phyloP scores from a whole-genome alignment of 2,888 invertebrate genomes.

The Lamellibrachia satsuma region DNA sequence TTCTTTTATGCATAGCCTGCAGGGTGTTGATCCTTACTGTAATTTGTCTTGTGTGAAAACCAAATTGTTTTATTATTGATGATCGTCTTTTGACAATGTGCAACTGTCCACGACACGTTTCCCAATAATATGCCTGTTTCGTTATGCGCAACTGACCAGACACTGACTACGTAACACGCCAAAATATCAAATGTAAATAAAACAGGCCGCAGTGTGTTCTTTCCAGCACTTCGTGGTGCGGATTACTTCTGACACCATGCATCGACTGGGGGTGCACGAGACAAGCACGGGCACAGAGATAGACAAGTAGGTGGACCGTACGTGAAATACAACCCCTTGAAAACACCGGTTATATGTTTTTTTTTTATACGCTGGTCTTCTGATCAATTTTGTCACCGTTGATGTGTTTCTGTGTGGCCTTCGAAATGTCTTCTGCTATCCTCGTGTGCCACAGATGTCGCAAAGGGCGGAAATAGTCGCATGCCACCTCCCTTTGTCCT shows the following conservation, averaged over 20 bases:
- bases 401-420: too few relatives aligned
- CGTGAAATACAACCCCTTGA: not conserved
- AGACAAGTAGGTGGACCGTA: conserved; percentile 18
- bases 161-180: too few relatives aligned
- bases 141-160: too few relatives aligned
- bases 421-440: too few relatives aligned
- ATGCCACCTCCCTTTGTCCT: too few relatives aligned
- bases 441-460: too few relatives aligned
- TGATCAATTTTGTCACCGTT: too few relatives aligned
- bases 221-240: conserved; percentile 23
- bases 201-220: not conserved
- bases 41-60: not conserved
- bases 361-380: not conserved
- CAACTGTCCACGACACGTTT: too few relatives aligned
- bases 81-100: too few relatives aligned
- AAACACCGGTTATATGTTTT: not conserved
- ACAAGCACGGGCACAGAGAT: conserved; percentile 22
- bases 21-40: not conserved
- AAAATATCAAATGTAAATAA: not conserved
- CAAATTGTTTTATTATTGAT: not conserved
- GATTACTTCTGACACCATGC: not conserved
- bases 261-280: not conserved
- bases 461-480: too few relatives aligned
- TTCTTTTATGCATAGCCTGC: not conserved
- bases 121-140: too few relatives aligned